Evolutionary conservation across 2,888 invertebrate species (phyloP), one percentile per base, ranked within the genome.

Genomic region (Thera obeliscata): DNA sequence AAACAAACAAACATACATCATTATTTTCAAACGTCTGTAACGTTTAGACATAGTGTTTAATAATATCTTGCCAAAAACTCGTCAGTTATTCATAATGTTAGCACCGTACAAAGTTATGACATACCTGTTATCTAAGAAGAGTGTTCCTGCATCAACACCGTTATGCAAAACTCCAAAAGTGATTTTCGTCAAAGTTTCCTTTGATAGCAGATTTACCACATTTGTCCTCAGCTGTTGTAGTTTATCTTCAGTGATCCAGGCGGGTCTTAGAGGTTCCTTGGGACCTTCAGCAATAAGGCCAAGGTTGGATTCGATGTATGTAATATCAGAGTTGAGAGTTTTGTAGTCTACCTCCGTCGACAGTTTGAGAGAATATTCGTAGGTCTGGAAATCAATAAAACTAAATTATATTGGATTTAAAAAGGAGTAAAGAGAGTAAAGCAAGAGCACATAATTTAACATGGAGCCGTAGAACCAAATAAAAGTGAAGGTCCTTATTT

Each of bases 91-190:
- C 22, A 22, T 22, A 22, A 1, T 22, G 22, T 22, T 22, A 22
- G 0, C 22, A 22, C 22, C 22, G 22, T 22, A 22, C 22, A 22
- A 22, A 38, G 38, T 4, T 38, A 3, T 38, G 36, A 38, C 49
- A 57, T 52, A 93, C 94, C 89, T 90, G 63, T 79, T 87, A 77
- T 94, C 92, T 61, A 92, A 78, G 71, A 89, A 91, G 70, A 94
- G 72, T 0, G 93, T 94, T 0, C 87, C 86, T 65, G 87, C 91
- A 74, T 94, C 94, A 0, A 92, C 87, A 3, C 84, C 60, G 72
- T 94, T 94, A 46, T 80, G 84, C 6, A 93, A 46, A 0, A 88
- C 49, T 0, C 90, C 89, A 77, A 94, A 94, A 0, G 85, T 78
- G 5, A 89, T 77, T 72, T 87, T 93, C 0, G 88, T 89, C 38